Evolutionary conservation across 2,888 invertebrate species (phyloP).

Genomic region (Adelognathus sp.): DNA sequence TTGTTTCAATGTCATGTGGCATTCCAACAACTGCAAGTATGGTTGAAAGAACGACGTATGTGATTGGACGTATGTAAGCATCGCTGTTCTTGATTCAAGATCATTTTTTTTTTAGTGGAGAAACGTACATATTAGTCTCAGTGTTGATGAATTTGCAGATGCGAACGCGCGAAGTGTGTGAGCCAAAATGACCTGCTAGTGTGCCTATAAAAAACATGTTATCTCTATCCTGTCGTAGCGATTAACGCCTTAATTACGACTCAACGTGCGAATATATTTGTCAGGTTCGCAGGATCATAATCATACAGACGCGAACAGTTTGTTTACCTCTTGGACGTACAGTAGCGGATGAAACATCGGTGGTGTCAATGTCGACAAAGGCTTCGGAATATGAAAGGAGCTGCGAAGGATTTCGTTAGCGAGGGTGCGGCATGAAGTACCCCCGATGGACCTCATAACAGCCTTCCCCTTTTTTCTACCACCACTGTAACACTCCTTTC

Average conservation of each 20-base stretch:
- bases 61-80: no score
- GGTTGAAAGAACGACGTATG: no score
- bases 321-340: neutral
- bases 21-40: no score
- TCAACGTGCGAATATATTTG: neutral
- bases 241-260: no score
- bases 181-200: no score
- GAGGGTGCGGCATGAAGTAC: conserved; percentile 14
- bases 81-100: no score
- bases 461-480: conserved; percentile 9
- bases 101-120: no score
- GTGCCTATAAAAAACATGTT: neutral
- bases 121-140: no score
- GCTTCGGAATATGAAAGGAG: conserved; percentile 3
- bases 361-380: conserved; percentile 1
- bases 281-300: no score
- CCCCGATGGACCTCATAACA: conserved; percentile 38
- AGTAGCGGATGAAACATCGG: conserved; percentile 10
- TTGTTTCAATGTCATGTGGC: no score
- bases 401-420: conserved; percentile 13
- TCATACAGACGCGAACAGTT: no score
- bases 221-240: neutral
- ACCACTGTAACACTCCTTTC: conserved; percentile 1
- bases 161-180: neutral
- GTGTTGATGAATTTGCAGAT: no score